A percentile compares a stretch with the other conserved stretches of the same genome.
Conservation (phyloP, 2,888 invertebrate species). For the Diaprepes abbreviatus region DNA sequence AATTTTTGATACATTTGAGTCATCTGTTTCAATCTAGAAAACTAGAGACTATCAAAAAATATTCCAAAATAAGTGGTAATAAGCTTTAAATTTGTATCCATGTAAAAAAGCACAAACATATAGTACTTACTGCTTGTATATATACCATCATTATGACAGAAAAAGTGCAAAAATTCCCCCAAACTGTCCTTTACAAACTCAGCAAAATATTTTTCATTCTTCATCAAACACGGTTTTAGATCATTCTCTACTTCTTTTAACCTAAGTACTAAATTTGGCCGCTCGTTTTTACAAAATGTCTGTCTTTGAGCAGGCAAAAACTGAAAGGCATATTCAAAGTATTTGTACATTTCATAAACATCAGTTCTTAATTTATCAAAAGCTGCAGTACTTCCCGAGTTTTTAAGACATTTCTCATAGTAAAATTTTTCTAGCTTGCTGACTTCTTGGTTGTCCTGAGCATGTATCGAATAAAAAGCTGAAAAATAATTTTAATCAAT, state of each 20-base stretch:
- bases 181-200: conserved; percentile 43
- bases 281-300: conserved; percentile 36
- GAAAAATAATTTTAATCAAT: too few species aligned
- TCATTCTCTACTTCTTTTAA: conserved; percentile 41
- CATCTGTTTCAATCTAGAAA: too few species aligned
- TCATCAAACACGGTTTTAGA: conserved; percentile 32
- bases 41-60: too few species aligned
- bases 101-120: too few species aligned
- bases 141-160: conserved; percentile 47
- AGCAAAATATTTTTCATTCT: conserved; percentile 36
- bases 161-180: conserved; percentile 46
- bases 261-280: conserved; percentile 31
- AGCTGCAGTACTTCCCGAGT: conserved; percentile 14
- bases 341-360: conserved; percentile 42
- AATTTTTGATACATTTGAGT: too few species aligned
- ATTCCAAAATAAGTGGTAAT: too few species aligned
- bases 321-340: conserved; percentile 33
- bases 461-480: conserved; percentile 5
- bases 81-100: too few species aligned
- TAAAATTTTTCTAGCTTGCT: conserved; percentile 39
- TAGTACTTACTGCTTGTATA: conserved; percentile 39
- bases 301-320: conserved; percentile 31
- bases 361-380: conserved; percentile 42
- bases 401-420: conserved; percentile 42
- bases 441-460: conserved; percentile 25